phyloP scores from a whole-genome alignment of 2,888 invertebrate genomes.

The Platycheirus albimanus region DNA sequence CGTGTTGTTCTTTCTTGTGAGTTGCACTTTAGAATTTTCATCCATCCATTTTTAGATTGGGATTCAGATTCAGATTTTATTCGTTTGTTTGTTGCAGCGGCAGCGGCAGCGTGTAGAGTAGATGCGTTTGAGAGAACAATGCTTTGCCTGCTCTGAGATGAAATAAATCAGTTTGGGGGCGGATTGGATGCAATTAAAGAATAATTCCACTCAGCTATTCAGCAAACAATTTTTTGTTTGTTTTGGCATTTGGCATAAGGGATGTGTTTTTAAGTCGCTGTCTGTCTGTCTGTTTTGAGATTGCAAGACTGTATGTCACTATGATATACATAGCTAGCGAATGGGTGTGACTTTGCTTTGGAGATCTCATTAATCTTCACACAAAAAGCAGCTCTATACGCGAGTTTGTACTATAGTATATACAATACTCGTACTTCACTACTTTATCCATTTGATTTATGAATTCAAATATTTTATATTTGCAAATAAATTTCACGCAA shows the following conservation, averaged over 20 bases:
- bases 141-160: slow-evolving; percentile 31
- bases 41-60: slow-evolving; percentile 10
- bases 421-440: too few relatives aligned
- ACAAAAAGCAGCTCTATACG: slow-evolving; percentile 11
- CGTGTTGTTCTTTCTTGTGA: slow-evolving; percentile 50
- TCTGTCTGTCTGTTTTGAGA: not conserved
- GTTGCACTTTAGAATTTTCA: slow-evolving; percentile 38
- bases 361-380: slow-evolving; percentile 58
- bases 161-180: slow-evolving; percentile 61
- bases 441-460: slow-evolving; percentile 70
- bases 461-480: slow-evolving; percentile 69
- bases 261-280: slow-evolving; percentile 12
- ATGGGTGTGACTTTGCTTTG: slow-evolving; percentile 29
- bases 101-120: too few relatives aligned
- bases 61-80: slow-evolving; percentile 10
- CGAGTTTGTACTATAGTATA: too few relatives aligned
- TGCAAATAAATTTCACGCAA: slow-evolving; percentile 68
- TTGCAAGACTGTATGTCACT: not conserved
- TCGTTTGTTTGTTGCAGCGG: too few relatives aligned
- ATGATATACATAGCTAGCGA: too few relatives aligned
- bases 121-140: slow-evolving; percentile 27
- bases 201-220: slow-evolving; percentile 68
- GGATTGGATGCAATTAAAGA: slow-evolving; percentile 67
- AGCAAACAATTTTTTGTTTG: slow-evolving; percentile 65
- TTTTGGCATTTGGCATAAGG: slow-evolving; percentile 58